Evolutionary conservation across 2,888 invertebrate genomes (phyloP), one percentile per base, ranked within the genome.

Genomic region (Trichacis sp.): DNA sequence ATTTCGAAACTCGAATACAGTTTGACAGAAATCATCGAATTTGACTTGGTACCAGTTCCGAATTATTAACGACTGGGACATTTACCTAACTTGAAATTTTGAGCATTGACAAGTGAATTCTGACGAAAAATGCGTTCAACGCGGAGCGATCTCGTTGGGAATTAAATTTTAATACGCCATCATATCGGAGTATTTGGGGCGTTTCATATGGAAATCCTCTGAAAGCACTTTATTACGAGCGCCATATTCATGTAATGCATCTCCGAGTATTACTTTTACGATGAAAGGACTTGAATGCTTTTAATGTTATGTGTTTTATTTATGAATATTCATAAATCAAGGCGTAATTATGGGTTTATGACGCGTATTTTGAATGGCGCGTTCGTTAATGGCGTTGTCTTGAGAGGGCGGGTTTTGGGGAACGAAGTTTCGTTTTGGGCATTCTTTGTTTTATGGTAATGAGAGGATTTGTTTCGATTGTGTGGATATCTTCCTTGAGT

Each of bases 141-240:
- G 5, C n/a, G n/a, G n/a, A 33, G n/a, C 24, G 24, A 36, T 36
- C 11, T 36, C 14, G 36, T 11, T 36, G 42, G 18, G 11, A 42
- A 42, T 42, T 15, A 17, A 42, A 42, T 42, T 42, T 42, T 42
- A 42, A 42, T 42, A 42, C 5, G 1, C 14, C 42, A 17, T 42
- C 42, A 42, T 18, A 42, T 42, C n/a, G 42, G 17, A 17, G 18
- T 42, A 42, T 42, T 42, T 42, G 12, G 42, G 42, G 42, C 42
- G 42, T 42, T 42, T 42, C 42, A 42, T 42, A 42, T 42, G 42
- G 42, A 42, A 42, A 42, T 42, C 15, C 18, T 42, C 42, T 42
- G 18, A 42, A 42, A 42, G 42, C 42, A 9, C 42, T 42, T 12
- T 42, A 42, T 42, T 42, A 17, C 42, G 17, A 18, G 42, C 42